phyloP scores from a whole-genome alignment of 2,888 invertebrate genomes.

The Acrocera orbiculus region DNA sequence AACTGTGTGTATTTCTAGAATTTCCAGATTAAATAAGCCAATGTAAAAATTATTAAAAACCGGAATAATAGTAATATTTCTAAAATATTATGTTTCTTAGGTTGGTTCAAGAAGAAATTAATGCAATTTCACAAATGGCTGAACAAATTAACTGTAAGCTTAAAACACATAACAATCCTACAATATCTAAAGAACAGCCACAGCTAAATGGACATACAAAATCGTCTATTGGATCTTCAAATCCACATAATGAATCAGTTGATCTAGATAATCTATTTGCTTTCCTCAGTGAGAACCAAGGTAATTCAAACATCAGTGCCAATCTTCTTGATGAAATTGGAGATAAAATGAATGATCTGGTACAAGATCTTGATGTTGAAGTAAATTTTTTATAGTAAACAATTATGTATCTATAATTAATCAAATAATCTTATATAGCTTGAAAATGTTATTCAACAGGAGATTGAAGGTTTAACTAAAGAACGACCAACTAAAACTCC shows the following conservation, averaged over 20 bases:
- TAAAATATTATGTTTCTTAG: conserved; percentile 26
- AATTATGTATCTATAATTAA: not conserved
- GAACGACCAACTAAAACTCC: conserved; percentile 21
- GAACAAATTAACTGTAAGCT: conserved; percentile 49
- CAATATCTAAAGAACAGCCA: conserved; percentile 12
- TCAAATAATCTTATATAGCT: conserved; percentile 23
- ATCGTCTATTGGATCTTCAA: conserved; percentile 16
- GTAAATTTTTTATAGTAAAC: conserved; percentile 25
- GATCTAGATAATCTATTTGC: conserved; percentile 81
- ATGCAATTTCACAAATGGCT: conserved; percentile 52
- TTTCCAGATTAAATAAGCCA: too few species aligned
- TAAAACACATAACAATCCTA: conserved; percentile 13
- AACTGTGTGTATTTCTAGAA: too few species aligned
- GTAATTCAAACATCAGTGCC: conserved; percentile 38
- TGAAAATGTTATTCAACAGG: conserved; percentile 46
- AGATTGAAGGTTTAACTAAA: conserved; percentile 35
- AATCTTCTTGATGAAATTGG: conserved; percentile 66
- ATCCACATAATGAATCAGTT: conserved; percentile 46
- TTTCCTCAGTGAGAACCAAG: conserved; percentile 64
- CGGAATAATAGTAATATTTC: too few species aligned
- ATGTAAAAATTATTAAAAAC: too few species aligned
- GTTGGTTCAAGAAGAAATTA: conserved; percentile 49
- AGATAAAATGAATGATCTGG: conserved; percentile 66
- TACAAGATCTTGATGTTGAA: conserved; percentile 67
- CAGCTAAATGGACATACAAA: conserved; percentile 16